phyloP scores from a whole-genome alignment of 2,113 vertebrate genomes.

The Astur gentilis region DNA sequence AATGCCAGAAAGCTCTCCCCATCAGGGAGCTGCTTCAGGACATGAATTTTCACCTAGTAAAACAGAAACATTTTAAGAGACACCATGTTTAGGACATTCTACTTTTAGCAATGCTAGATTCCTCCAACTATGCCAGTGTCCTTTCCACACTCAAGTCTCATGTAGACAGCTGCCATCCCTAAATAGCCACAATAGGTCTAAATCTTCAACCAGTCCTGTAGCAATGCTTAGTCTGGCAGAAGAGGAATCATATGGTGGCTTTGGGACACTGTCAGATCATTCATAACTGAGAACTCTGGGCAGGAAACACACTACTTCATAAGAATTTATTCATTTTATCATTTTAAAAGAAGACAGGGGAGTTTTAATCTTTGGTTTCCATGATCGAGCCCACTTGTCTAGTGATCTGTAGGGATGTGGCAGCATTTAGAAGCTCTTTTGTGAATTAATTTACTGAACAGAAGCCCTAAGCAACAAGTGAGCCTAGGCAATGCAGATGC shows the following conservation, averaged over 20 bases:
- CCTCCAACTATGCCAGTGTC: neutral
- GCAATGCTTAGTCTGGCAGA: neutral
- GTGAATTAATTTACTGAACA: neutral
- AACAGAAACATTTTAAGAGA: neutral
- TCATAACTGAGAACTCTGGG: neutral
- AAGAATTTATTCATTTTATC: neutral
- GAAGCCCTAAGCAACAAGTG: neutral
- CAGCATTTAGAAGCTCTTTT: neutral
- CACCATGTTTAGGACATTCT: neutral
- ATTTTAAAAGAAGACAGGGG: neutral
- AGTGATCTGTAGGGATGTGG: neutral
- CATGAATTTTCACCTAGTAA: neutral
- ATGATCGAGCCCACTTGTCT: neutral
- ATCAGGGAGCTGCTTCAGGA: neutral
- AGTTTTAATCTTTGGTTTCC: neutral
- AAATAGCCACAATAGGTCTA: neutral
- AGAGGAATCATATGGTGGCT: fast-evolving
- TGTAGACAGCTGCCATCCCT: neutral
- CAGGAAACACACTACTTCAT: neutral
- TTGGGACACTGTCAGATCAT: neutral
- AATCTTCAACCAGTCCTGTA: neutral
- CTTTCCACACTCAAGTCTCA: neutral
- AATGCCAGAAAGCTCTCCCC: neutral
- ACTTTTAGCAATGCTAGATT: neutral
- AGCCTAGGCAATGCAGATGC: neutral